Evolutionary conservation across 1,140 invertebrate species (phyloP), one percentile per base, ranked within the genome.

Genomic region (Drosophila fuyamai): DNA sequence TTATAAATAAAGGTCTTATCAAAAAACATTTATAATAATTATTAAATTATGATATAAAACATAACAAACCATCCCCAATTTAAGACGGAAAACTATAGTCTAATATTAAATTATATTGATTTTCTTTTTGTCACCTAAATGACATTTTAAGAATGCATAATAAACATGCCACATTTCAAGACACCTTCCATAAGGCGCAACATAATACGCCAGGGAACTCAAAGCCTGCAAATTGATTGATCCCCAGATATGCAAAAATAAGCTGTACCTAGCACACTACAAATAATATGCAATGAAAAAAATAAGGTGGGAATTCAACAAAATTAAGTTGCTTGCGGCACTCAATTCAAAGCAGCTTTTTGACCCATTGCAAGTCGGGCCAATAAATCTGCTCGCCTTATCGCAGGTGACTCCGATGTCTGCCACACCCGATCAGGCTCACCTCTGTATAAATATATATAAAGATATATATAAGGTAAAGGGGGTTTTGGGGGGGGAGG

Each of bases 321-420:
- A 54, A 68, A 53, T 68, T 66, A 68, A 68, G 65, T 61, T 66
- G 62, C 61, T 68, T 53, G 61, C 65, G 53, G 38, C 61, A 68
- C 60, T 68, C 65, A 66, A 68, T 66, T 50, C 47, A 23, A 54
- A 68, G 65, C 65, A 66, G 60, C 65, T 68, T 68, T 68, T 51
- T 38, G 38, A 32, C 27, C 55, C 53, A 41, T 14, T 43, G 40
- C 61, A 54, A 68, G 60, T 66, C 47, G 14, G 60, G 18, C 48
- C 65, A 68, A 68, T 68, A 68, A 68, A 68, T 68, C 65, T 66
- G 61, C 38, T 46, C 61, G 66, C 65, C 65, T 68, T 66, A 68
- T 67, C 65, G 63, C 65, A 68, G 65, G 65, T 68, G 61, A 68
- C 47, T 68, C 47, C 10, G 14, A n/a, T 54, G 65, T 66, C 61